Evolutionary conservation across 2,797 vertebrate species (phyloP), one percentile per base, ranked within the genome.

Genomic region (Coregonus ussuriensis): DNA sequence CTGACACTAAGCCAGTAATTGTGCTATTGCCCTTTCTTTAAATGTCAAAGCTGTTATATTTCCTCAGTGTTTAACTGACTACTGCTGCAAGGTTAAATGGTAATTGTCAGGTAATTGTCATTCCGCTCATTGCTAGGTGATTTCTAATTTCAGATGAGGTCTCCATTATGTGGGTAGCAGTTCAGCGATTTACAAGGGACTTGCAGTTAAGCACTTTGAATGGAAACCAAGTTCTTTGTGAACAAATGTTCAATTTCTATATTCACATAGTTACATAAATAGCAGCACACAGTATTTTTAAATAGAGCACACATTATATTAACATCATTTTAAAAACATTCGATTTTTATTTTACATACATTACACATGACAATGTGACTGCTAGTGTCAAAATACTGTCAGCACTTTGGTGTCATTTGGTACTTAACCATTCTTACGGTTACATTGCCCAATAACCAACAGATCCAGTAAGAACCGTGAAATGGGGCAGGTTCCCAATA

Each of bases 401-500:
- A 73, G 6, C 33, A 85, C 69, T 74, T 77, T 80, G 66, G 52
- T 75, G 74, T 84, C 18, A 52, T 14, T 11, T 21, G 72, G 76
- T 15, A 80, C 67, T 68, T 77, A 31, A 79, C 37, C 84, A 76
- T 75, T 16, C 67, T 66, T 79, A 54, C 37, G 71, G 85, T 88
- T 89, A 88, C 90, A 87, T 76, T 83, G 85, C 86, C 56, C 6
- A 90, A 89, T 85, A 90, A 89, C 89, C 51, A 53, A 80, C 41
- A 74, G 16, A 35, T 68, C 14, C 66, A 68, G 29, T 5, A 29
- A 51, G 25, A 78, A 77, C 75, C 0, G 11, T 73, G 72, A 81
- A 65, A 76, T 3, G 80, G 63, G 51, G 76, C 52, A 72, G 71
- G 65, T 72, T 75, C 25, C 72, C 54, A 62, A 77, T 56, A 79